Evolutionary conservation across 2,113 vertebrate genomes (phyloP), one percentile per base, ranked within the genome.

Genomic region (Nesogale talazaci): DNA sequence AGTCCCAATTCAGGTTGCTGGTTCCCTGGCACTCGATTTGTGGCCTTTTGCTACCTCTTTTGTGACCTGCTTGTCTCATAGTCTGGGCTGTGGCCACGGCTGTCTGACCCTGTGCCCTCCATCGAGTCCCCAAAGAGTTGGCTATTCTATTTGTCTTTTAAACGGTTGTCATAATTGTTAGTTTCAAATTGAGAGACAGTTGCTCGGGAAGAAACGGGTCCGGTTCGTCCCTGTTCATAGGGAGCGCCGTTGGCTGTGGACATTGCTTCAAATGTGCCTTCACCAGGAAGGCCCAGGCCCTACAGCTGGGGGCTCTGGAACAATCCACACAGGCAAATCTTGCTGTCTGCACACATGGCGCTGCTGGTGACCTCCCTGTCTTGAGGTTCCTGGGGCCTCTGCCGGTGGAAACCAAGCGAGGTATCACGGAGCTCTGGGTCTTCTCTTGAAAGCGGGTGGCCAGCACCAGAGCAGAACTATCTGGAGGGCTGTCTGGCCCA

Each of bases 341-440:
- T 87, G 83, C 90, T 70, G 31, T 91, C 88, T n/a, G 88, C 57
- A 16, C 87, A 91, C 20, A 46, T 57, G 0, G n/a, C 38, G 79
- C 20, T 81, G 56, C 34, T 36, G 0, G 38, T 17, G 20, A 61
- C 42, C 59, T 94, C 77, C 59, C 0, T n/a, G 23, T 31, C 23
- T 25, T 38, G 59, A n/a, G 14, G 6, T 19, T 34, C 42, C 14
- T 11, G 70, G 6, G 15, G 3, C 16, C 16, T 83, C 10, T 6
- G 61, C 38, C 7, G 3, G 0, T 77, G 46, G 61, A 94, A 87
- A 14, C 16, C 69, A 31, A 91, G 88, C 38, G 3, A 38, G 40
- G 92, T 67, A 0, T 93, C 89, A 3, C 75, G 29, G 75, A 75
- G 75, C 27, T 80, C 75, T 40, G 6, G 25, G 3, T 46, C 69